These are phyloP conservation scores for Escarpia spicata DNA, from an alignment of 2,888 invertebrate genomes.

Conservation along the genomic window DNA sequence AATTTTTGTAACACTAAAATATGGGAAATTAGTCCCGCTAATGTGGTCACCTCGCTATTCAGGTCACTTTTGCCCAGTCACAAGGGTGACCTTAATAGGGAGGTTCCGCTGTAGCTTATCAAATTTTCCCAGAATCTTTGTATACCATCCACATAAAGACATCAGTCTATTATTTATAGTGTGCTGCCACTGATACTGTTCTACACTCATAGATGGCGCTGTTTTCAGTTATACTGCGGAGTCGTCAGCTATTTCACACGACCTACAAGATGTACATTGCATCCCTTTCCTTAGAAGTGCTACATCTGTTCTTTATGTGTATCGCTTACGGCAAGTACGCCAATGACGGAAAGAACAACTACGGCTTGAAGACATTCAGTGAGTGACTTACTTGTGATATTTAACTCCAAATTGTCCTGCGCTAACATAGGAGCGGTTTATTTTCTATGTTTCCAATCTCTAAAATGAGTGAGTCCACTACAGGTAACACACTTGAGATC, in stretches of 20 bases:
- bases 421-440: too few relatives aligned
- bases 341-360: constrained; percentile 75
- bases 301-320: constrained; percentile 77
- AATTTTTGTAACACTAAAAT: too few relatives aligned
- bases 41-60: too few relatives aligned
- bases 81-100: too few relatives aligned
- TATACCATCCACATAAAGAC: neutral
- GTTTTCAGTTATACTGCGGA: constrained; percentile 65
- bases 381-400: constrained; percentile 33
- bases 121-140: neutral
- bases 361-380: constrained; percentile 64
- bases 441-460: too few relatives aligned
- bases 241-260: constrained; percentile 83
- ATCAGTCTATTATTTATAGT: too few relatives aligned
- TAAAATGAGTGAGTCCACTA: too few relatives aligned
- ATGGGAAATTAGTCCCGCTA: too few relatives aligned
- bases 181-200: neutral
- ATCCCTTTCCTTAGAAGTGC: constrained; percentile 76
- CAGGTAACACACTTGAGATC: too few relatives aligned
- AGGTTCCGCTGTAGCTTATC: neutral
- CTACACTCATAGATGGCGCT: neutral
- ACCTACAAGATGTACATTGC: constrained; percentile 87
- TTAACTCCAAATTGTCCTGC: too few relatives aligned
- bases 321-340: constrained; percentile 83
- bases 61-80: too few relatives aligned